Base-by-base conservation (phyloP, 1,140 invertebrate species). In the Dreissena rostriformis region DNA sequence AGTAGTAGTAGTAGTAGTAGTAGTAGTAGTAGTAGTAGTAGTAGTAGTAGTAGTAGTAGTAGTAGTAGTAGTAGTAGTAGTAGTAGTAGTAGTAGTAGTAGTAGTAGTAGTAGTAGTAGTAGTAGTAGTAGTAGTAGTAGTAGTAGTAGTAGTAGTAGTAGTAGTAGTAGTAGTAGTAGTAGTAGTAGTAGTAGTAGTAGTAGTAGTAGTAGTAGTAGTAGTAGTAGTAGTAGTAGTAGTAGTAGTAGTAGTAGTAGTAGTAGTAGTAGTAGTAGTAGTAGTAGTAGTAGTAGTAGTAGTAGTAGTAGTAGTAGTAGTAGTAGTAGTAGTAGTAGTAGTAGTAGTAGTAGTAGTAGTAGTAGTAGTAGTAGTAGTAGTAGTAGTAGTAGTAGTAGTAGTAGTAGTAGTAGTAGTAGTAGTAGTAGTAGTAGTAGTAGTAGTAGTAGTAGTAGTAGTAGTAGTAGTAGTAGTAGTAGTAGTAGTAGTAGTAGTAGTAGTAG, bases 91-190 rank as follows among this genome's bases (percentile, higher is more conserved):
- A 57, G 53, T 57, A 57, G 53, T 57, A 57, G 53, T 19, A 57
- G 53, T 57, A 57, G 53, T 57, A 57, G 53, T 57, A 57, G 53
- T 57, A 57, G 53, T 57, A 57, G 53, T 57, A 57, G 53, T 57
- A 57, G 53, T 19, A 57, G 53, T 57, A 57, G 53, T 57, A 57
- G 53, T 57, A 57, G 53, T 14, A 57, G 53, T 57, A 57, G 53
- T 57, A 57, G 53, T 57, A 57, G 53, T 57, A 57, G 53, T 57
- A 57, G 53, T 57, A 57, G 53, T 57, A 57, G 53, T 57, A 57
- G 53, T 57, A 57, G 53, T 57, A 57, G 53, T 57, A 57, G 53
- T 57, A 57, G 53, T 57, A 57, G 53, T 57, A 57, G 53, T 57
- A 57, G 53, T 57, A 57, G 53, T 57, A 57, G 53, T 57, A 57